phyloP scores from a whole-genome alignment of 1,140 invertebrate genomes.

The Euwallacea similis region DNA sequence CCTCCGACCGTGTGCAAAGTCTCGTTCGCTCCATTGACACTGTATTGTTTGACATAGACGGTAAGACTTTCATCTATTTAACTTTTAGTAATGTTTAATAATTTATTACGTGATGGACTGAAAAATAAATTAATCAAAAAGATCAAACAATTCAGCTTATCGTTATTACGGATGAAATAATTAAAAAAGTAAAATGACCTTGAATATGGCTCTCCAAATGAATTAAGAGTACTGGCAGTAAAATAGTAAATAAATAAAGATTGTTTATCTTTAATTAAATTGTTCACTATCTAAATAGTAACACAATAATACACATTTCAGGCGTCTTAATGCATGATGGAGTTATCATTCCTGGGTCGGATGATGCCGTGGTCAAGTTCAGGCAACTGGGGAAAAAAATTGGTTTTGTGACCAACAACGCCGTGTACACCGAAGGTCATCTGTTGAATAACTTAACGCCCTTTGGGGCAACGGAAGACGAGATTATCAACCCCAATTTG shows the following conservation, averaged over 20 bases:
- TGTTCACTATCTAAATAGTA: too few relatives aligned
- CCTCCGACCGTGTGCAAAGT: neutral
- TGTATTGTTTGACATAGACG: slow-evolving; percentile 17
- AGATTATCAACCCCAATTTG: slow-evolving; percentile 19
- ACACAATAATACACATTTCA: neutral
- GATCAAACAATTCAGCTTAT: too few relatives aligned
- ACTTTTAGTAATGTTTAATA: too few relatives aligned
- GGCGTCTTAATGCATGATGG: slow-evolving; percentile 15
- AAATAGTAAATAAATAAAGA: too few relatives aligned
- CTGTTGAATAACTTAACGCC: neutral
- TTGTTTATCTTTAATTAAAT: too few relatives aligned
- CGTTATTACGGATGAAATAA: too few relatives aligned
- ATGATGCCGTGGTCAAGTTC: slow-evolving; percentile 10
- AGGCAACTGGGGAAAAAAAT: slow-evolving; percentile 22
- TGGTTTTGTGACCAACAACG: slow-evolving; percentile 26
- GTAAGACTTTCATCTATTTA: slow-evolving; percentile 1
- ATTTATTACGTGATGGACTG: too few relatives aligned
- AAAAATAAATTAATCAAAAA: too few relatives aligned
- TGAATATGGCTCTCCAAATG: too few relatives aligned
- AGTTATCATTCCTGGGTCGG: slow-evolving; percentile 14
- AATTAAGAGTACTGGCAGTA: too few relatives aligned
- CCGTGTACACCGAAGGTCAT: neutral
- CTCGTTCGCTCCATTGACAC: slow-evolving; percentile 4
- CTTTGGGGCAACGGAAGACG: slow-evolving; percentile 5
- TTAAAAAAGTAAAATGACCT: too few relatives aligned